Base-by-base conservation (phyloP, 35 echinoderm and acorn worm genomes). In the Amphiura filiformis region DNA sequence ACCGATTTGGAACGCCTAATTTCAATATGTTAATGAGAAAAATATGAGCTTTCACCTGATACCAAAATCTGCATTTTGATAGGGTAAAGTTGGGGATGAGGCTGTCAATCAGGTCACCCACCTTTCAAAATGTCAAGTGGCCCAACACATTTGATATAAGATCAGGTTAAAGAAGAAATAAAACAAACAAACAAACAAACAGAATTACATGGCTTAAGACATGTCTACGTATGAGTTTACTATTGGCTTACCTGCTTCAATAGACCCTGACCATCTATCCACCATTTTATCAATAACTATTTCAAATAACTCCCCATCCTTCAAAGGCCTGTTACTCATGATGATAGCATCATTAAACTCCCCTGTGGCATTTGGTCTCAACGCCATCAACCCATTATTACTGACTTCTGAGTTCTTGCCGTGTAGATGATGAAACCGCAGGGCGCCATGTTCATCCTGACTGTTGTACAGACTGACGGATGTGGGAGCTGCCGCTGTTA, bases 331-430 rank as follows among this genome's bases (percentile, higher is more conserved):
- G 56, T 82, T 87, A 37, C 93, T 94, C 87, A 98, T 86, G 23
- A 98, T 88, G 13, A 98, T 91, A 18, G 96, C 96, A 61, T 93
- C 89, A 75, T 98, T 98, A 84, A 98, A 98, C 36, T 98, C 96
- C 32, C 93, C 96, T 0, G 93, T 84, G 26, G 93, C 84, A 57
- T 94, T 92, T 0, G 96, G 93, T 23, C 96, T 86, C 36, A 86
- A 82, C 33, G 96, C 96, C 33, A 80, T 92, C 47, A 80, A 42
- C 1, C 96, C 96, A 37, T 94, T 92, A 84, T 94, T 94, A 38
- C 87, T 91, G 41, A 98, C 78, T 3, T 81, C 92, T 64, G 88
- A 90, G 82, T 98, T 98, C 39, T 80, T 75, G 76, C 96, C 96
- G 49, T 98, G 96, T 33, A 86, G 57, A 13, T 47, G 82, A 49